Evolutionary conservation across 2,797 vertebrate species (phyloP), one percentile per base, ranked within the genome.

Genomic region (Hybognathus amarus): DNA sequence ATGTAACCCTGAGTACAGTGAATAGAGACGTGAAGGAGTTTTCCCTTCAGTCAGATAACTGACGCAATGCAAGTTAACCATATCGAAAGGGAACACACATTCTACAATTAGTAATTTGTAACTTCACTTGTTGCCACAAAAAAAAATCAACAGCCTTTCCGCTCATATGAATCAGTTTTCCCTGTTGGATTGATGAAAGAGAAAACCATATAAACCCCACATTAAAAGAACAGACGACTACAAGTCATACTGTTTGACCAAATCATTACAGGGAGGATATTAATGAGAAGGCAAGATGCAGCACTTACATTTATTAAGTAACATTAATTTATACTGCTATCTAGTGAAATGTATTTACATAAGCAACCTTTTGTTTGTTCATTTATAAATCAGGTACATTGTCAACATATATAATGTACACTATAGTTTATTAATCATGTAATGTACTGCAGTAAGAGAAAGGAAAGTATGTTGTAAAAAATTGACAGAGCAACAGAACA

Each of bases 131-230:
- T 54, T 54, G 52, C 20, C 52, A 54, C 20, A 22, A 54, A 22
- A 67, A 38, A n/a, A 22, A 66, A 36, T 20, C 22, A 40, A 69
- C 3, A 17, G 38, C 40, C 6, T 24, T n/a, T 6, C 38, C 24
- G 6, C 6, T 9, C 68, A 47, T 27, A 70, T 45, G n/a, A 70
- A 45, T 5, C 40, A 47, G 13, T 70, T 70, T 47, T 69, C 68
- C 68, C 68, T 45, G 24, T 47, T 70, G 68, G 42, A 4, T 17
- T 70, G 15, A 47, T 70, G 6, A 70, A 70, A 70, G 17, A 70
- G 40, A 47, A 18, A 45, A 70, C 68, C n/a, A 70, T 47, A 70
- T 70, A 47, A 70, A 71, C n/a, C 68, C 42, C 42, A 18, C 42
- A 47, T 45, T 47, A 45, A 47, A 40, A 69, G 7, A 1, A 30